phyloP scores from a whole-genome alignment of 2,888 invertebrate species.

The Scotopteryx bipunctaria region DNA sequence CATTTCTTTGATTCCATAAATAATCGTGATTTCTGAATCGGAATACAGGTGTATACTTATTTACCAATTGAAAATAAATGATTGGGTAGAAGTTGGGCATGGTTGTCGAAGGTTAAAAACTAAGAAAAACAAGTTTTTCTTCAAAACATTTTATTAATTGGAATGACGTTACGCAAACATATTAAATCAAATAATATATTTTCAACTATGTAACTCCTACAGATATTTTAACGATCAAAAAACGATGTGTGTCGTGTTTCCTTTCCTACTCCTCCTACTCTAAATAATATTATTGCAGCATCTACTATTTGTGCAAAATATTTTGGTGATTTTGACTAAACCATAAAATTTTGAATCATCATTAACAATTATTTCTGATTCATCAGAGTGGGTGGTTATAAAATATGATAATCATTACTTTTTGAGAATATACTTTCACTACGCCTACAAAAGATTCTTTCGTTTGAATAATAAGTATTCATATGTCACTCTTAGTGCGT shows the following conservation, averaged over 20 bases:
- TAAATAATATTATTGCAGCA: not conserved
- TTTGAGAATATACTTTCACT: not conserved
- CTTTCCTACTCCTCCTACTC: no score
- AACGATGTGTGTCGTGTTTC: no score
- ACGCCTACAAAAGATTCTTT: not conserved
- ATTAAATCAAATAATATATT: not conserved
- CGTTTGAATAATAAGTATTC: no score
- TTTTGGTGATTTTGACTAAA: not conserved
- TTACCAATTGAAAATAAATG: no score
- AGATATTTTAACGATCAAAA: no score
- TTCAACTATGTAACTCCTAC: not conserved
- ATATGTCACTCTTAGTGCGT: no score
- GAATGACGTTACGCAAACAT: not conserved
- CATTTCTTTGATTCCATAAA: no score
- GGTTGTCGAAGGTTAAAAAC: no score
- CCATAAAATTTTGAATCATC: not conserved
- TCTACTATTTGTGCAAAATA: not conserved
- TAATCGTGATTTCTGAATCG: no score
- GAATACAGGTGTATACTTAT: no score
- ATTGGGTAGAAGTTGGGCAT: no score
- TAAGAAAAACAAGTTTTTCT: not conserved
- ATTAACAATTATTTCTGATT: not conserved
- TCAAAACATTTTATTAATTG: not conserved
- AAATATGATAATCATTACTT: not conserved
- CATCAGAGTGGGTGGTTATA: not conserved